Base-by-base conservation (phyloP, 2,888 invertebrate genomes). In the Apocheima hispidaria region DNA sequence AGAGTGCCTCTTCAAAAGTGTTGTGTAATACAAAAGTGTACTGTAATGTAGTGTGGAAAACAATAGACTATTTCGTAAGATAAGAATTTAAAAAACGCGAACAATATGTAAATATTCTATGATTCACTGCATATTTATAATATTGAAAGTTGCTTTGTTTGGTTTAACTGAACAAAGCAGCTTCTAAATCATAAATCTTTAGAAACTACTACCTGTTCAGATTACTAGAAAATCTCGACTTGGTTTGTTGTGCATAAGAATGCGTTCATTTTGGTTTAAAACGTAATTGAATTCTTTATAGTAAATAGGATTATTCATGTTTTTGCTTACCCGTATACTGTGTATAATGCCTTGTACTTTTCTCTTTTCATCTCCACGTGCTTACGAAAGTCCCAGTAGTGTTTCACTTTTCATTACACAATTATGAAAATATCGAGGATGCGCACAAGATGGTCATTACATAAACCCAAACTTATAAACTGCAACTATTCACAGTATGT, bases 331-430 rank as follows among this genome's bases (percentile, higher is more conserved):
- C 88, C 75, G 77, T 84, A 73, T 84, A 82, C 77, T 75, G 77
- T 81, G 73, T 74, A 74, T 69, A 73, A 77, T 74, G 74, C 79
- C 89, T 90, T 92, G 78, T 91, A 91, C 86, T 92, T 92, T 92
- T 91, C 92, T 85, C 90, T 92, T 92, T 92, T 91, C 92, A 92
- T 92, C 84, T 90, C 92, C 87, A 86, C 84, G 82, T 72, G 75
- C 79, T 81, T 79, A 72, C 74, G 69, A 68, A 78, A 72, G 73
- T 78, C 71, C 71, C 77, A 70, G 68, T 61, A 68, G 73, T 75
- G 77, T 80, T 82, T 78, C 84, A 87, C 86, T 80, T 82, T 79
- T 81, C 84, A 85, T 88, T 80, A 82, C 86, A 88, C 86, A 83
- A 81, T 73, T 41, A 62, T 52, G 52, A 56, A 56, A 52, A 41